Evolutionary conservation across 2,888 invertebrate genomes (phyloP).

Genomic region (Cheilosia scutellata): DNA sequence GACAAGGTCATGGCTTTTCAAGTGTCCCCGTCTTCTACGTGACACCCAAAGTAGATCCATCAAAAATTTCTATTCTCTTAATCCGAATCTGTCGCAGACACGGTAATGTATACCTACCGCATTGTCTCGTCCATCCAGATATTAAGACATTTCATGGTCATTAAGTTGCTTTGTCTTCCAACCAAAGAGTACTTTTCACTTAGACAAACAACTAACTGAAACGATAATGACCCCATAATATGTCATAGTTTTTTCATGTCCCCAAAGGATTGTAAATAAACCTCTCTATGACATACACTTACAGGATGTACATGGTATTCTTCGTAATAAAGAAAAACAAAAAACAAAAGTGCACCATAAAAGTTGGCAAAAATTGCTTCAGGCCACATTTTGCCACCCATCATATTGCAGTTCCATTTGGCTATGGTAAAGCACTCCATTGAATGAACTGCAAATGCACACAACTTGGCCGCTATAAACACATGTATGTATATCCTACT

Average conservation of each 20-base stretch:
- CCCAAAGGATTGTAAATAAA: constrained; percentile 26
- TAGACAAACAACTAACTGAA: constrained; percentile 37
- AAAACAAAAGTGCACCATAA: constrained; percentile 37
- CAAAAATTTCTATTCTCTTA: neutral
- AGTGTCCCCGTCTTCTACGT: too few relatives aligned
- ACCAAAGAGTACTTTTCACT: constrained; percentile 36
- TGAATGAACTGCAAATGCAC: constrained; percentile 47
- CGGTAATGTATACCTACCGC: constrained; percentile 1
- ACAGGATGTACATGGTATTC: constrained; percentile 2
- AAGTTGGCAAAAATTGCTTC: constrained; percentile 51
- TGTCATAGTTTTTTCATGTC: constrained; percentile 47
- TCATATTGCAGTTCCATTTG: constrained; percentile 49
- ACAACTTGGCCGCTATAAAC: constrained; percentile 29
- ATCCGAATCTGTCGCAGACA: neutral
- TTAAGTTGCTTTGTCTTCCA: constrained; percentile 41
- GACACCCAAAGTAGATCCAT: neutral
- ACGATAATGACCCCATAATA: constrained; percentile 66
- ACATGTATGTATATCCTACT: constrained; percentile 10
- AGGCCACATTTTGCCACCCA: constrained; percentile 20
- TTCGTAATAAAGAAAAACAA: neutral
- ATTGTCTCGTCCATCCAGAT: constrained; percentile 23
- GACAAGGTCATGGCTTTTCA: neutral
- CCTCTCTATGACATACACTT: constrained; percentile 29
- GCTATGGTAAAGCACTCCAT: constrained; percentile 32
- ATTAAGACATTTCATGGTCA: constrained; percentile 50